Percentiles rank a stretch among this genome's conserved stretches.
phyloP scores from a whole-genome alignment of 92 coral and sea anemone species.

The Plumapathes pennacea region DNA sequence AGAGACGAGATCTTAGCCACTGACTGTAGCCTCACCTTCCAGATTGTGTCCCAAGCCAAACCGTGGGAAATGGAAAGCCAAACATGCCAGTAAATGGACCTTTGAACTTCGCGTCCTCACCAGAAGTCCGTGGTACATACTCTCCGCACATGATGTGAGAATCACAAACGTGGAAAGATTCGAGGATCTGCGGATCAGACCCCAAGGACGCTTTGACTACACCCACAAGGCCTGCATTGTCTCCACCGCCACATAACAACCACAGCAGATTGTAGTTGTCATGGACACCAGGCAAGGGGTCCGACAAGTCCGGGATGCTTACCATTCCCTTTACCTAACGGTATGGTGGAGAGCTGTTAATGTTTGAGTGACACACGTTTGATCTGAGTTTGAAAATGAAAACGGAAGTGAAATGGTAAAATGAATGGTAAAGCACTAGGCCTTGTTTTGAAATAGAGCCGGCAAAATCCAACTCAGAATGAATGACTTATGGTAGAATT shows the following conservation, averaged over 20 bases:
- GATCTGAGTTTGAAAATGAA: no score
- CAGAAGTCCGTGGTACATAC: constrained; percentile 74
- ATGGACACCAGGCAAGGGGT: constrained; percentile 80
- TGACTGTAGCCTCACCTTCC: constrained; percentile 72
- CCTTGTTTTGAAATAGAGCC: no score
- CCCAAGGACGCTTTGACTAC: constrained; percentile 66
- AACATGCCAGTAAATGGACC: constrained; percentile 73
- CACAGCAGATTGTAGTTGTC: constrained; percentile 79
- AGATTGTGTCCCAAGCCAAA: constrained; percentile 96
- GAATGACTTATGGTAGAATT: not conserved
- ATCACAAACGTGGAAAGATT: constrained; percentile 91
- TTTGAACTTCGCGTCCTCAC: constrained; percentile 65
- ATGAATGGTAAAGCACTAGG: no score
- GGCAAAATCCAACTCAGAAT: no score
- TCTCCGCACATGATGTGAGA: constrained; percentile 83
- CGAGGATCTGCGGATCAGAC: constrained; percentile 83
- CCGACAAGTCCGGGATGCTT: constrained; percentile 70
- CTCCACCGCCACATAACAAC: constrained; percentile 89
- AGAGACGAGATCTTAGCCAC: not conserved
- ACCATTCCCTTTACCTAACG: constrained; percentile 86
- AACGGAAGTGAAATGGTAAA: no score
- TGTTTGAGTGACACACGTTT: no score
- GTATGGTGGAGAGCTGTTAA: no score
- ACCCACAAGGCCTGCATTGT: constrained; percentile 78
- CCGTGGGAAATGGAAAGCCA: constrained; percentile 98